phyloP scores from a whole-genome alignment of 2,113 vertebrate species.

The Malaclemys terrapin region DNA sequence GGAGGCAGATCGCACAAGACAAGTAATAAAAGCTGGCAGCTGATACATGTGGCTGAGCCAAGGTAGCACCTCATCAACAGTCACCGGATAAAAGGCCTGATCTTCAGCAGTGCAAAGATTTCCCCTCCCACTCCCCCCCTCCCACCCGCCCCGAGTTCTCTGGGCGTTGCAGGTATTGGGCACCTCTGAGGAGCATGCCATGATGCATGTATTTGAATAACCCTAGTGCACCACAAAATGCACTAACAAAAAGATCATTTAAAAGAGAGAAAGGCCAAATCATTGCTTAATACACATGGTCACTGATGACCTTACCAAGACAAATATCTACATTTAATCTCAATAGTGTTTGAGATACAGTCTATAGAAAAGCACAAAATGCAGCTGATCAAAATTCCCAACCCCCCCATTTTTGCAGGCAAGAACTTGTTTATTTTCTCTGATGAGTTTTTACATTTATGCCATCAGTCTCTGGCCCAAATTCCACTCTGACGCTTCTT shows the following conservation, averaged over 20 bases:
- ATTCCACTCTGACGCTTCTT: neutral
- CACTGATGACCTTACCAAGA: neutral
- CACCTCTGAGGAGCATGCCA: neutral
- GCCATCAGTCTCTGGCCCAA: neutral
- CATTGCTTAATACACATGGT: neutral
- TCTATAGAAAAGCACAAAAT: neutral
- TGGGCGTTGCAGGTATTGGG: neutral
- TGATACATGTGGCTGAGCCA: neutral
- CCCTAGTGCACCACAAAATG: neutral
- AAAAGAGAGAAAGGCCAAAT: neutral
- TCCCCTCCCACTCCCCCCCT: neutral
- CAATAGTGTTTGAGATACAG: neutral
- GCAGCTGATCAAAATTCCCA: neutral
- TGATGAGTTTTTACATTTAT: neutral
- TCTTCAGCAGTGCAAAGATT: neutral
- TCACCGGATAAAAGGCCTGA: neutral
- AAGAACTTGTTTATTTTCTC: neutral
- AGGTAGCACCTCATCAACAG: neutral
- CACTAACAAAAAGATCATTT: neutral
- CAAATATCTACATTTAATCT: neutral
- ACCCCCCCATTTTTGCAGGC: neutral
- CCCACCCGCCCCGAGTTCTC: neutral
- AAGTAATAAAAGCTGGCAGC: neutral
- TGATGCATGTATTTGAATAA: neutral
- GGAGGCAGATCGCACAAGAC: neutral